Evolutionary conservation across 2,888 invertebrate genomes (phyloP), one percentile per base, ranked within the genome.

Genomic region (Lordiphosa andalusiaca): DNA sequence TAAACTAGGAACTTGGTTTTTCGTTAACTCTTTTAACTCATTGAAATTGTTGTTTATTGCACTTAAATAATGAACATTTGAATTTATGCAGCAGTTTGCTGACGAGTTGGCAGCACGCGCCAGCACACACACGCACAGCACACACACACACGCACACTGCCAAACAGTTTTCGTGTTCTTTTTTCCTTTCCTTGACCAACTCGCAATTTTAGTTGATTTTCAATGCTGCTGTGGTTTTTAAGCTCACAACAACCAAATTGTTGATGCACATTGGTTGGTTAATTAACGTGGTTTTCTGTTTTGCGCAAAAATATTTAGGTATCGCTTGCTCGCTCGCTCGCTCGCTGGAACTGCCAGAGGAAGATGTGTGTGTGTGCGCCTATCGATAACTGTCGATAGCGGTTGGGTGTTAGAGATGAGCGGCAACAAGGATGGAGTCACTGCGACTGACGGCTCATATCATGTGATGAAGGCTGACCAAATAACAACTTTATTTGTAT

Each of bases 291-390:
- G 36, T 47, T 47, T 47, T 37, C n/a, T 36, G 37, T 83, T 83
- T 80, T 76, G 84, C 76, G 76, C 81, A 83, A 76, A 83, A 83
- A 83, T 80, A 59, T 49, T 50, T 50, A 67, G 64, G 74, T 82
- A 75, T 78, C 78, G 82, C 82, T 81, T 62, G 58, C 74, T 75
- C 80, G 74, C 74, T 75, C 75, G 69, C 83, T 82, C 81, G 74
- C 70, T 70, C 73, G 70, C 37, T 57, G 61, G 55, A 16, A 71
- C 71, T 70, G 73, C 54, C 55, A 41, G 21, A 21, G 40, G 7
- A n/a, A 21, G 19, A 2, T 19, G 39, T 41, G 40, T 21, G 40
- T 41, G 19, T 41, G 30, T 30, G 30, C n/a, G 21, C n/a, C n/a
- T n/a, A n/a, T 41, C 40, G 40, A 21, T 9, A 16, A 16, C 16